Evolutionary conservation across 2,113 vertebrate genomes (phyloP), one percentile per base, ranked within the genome.

Genomic region (Apodemus sylvaticus): DNA sequence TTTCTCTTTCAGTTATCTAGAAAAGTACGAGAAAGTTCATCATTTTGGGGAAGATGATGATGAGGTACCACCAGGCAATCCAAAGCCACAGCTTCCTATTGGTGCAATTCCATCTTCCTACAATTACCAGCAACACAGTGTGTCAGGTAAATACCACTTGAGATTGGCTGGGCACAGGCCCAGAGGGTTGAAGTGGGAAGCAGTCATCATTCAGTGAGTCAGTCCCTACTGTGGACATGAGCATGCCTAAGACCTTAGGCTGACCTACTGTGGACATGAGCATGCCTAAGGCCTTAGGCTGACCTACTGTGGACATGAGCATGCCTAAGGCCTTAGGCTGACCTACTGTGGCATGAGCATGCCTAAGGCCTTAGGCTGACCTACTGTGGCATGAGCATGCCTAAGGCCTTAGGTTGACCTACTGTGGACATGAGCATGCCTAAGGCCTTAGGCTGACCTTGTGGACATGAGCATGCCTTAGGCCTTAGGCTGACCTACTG

Each of bases 1-100:
- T 95, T 95, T 97, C 93, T 90, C 53, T 98, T 98, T 58, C 98
- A 99, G 99, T 98, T 99, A 99, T 98, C 98, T 99, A 98, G 99
- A 99, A 99, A 99, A 99, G 97, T 99, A 99, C 97, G 99, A 99
- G 98, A 99, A 99, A 98, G 99, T 99, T 97, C 99, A 99, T 99
- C 99, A 99, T 98, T 99, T 99, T 98, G 99, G 99, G 96, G 99
- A 99, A 98, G 99, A 99, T 97, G 99, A 99, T 97, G 99, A 99
- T 95, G 99, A 99, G 98, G 98, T 99, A 98, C 99, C 99, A 98
- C 99, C 99, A 91, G 99, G 99, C 97, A 99, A 99, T 98, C 99
- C 99, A 98, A 99, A 99, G 99, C 99, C 98, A 95, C 99, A 98
- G 97, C 99, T 99, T 99, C 99, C 99, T 98, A 99, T 99, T 98